Evolutionary conservation across 2,113 vertebrate species (phyloP), one percentile per base, ranked within the genome.

Genomic region (Serinus canaria): DNA sequence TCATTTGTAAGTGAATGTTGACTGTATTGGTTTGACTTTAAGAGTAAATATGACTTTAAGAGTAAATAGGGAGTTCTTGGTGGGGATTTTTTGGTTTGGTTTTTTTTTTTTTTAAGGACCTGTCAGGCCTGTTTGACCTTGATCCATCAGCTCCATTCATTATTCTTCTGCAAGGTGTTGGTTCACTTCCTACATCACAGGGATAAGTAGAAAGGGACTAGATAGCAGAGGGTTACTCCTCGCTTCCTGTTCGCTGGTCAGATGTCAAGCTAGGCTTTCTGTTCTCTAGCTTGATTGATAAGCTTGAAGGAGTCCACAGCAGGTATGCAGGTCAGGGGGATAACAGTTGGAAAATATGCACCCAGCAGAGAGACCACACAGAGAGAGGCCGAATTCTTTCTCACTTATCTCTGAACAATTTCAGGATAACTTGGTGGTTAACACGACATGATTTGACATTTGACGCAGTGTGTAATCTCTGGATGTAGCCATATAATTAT

Each of bases 341-440:
- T 92, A 98, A 97, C 96, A 97, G 95, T 96, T 97, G 97, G 93
- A 90, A 93, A 96, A 92, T 90, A 86, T 94, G 95, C 96, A 94
- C 96, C 97, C 96, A 95, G 96, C 73, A 87, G 90, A 94, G 93
- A 98, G 98, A 98, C 98, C 98, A 98, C 98, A 98, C 98, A 99
- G 97, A 97, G 97, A 98, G 98, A 97, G 89, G 75, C 93, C 96
- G 97, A 96, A 98, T 97, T 97, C 95, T 94, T 98, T 97, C 95
- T 97, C 73, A 41, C 64, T 97, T 97, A 85, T 90, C 8, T 17
- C 64, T 66, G 95, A 95, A 96, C 89, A 91, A 77, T 96, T 97
- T 96, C 96, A 94, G 92, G 83, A 83, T 96, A 97, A 94, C 83
- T 85, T 87, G 14, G 69, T 77, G 62, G 84, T 95, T 96, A 97